Conservation (phyloP, 2,888 invertebrate species). For the Drosophila rubida region DNA sequence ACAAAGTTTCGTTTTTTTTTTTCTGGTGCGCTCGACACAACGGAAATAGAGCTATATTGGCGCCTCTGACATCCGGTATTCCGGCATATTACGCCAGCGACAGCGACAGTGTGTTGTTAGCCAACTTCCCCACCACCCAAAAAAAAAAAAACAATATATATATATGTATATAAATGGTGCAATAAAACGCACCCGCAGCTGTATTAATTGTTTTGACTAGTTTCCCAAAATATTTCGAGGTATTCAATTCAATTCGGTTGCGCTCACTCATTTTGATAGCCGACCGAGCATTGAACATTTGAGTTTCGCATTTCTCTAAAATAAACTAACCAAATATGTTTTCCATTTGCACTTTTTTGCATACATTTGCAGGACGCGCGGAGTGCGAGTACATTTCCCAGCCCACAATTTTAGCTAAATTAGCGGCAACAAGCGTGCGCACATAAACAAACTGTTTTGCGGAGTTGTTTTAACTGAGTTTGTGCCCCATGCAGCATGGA, state of each 20-base stretch:
- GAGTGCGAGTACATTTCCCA: not conserved
- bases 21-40: conserved; percentile 8
- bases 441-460: conserved; percentile 23
- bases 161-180: not conserved
- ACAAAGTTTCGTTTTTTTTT: conserved; percentile 26
- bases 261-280: conserved; percentile 28
- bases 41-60: conserved; percentile 48
- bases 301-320: conserved; percentile 11
- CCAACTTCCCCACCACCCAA: not conserved
- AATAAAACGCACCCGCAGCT: conserved; percentile 28
- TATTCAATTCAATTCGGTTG: conserved; percentile 7
- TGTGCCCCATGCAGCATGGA: not conserved
- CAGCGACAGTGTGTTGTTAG: conserved; percentile 6
- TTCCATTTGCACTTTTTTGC: conserved; percentile 2
- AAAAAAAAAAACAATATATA: not conserved
- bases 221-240: conserved; percentile 2
- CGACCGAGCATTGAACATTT: conserved; percentile 21
- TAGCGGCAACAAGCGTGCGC: conserved; percentile 26
- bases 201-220: conserved; percentile 43
- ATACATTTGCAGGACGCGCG: not conserved
- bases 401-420: conserved; percentile 36
- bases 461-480: conserved; percentile 33
- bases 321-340: conserved; percentile 20
- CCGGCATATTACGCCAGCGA: conserved; percentile 12
- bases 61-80: conserved; percentile 40